Base-by-base conservation (phyloP, 2,797 vertebrate genomes). In the Coregonus ussuriensis region DNA sequence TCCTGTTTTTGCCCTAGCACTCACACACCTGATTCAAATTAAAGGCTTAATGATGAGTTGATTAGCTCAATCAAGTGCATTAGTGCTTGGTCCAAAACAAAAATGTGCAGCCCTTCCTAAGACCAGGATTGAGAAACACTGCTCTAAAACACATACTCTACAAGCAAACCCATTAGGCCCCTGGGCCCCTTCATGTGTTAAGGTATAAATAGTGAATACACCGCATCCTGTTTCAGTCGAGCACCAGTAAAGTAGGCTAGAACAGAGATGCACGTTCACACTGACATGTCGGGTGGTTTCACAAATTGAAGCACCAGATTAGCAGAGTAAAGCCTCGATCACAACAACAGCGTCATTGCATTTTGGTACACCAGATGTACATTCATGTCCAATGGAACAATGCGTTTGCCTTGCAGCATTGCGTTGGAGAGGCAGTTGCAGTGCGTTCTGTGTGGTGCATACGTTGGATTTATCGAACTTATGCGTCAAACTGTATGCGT, bases 241-340 rank as follows among this genome's bases (percentile, higher is more conserved):
- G 71, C 78, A 71, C 70, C 74, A 72, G 82, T 47, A 59, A 75
- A 82, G 83, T 76, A 77, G 74, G 74, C 69, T 74, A 68, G 74
- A 41, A 51, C 74, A 82, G 37, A 85, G 66, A 85, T 6, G 3
- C n/a, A 62, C 71, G 67, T 77, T 53, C 0, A 13, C 59, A 1
- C 13, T 1, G 71, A 59, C 72, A 56, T 89, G 74, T 89, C 90
- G 90, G 91, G 91, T 90, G 90, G 89, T 91, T 90, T 79, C 35
- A 67, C 29, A 67, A 16, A 15, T 15, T 15, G 65, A 33, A 67
- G 18, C 5, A 21, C 7, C 11, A 47, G 9, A 25, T 52, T 51
- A 13, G 47, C 41, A 33, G 6, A 63, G 62, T 65, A 54, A 77
- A 74, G 16, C 54, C 80, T 13, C 2, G 41, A 47, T 47, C 41